Conservation (phyloP, 2,113 vertebrate species). For the Nyctereutes procyonoides region DNA sequence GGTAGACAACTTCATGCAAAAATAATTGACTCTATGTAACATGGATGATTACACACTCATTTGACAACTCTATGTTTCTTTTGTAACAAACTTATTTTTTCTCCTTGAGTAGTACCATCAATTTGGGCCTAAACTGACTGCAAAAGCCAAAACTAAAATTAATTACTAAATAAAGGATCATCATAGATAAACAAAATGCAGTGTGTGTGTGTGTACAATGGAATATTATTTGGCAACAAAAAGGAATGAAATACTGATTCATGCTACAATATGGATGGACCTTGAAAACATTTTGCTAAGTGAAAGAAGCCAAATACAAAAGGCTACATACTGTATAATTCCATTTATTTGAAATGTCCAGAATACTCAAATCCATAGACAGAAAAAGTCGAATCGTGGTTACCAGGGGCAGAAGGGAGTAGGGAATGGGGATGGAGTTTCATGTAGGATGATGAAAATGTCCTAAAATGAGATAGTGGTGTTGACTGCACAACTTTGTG, state of each 20-base stretch:
- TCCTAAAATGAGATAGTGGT: not conserved
- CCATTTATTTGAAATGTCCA: not conserved
- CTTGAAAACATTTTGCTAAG: not conserved
- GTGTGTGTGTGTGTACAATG: not conserved
- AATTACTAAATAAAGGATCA: not conserved
- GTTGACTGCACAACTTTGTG: not conserved
- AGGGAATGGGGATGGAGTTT: not conserved
- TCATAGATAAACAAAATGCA: not conserved
- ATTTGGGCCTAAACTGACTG: not conserved
- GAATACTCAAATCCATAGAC: not conserved
- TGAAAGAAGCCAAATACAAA: not conserved
- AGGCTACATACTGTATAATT: not conserved
- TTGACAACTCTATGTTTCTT: not conserved
- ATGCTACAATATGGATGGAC: not conserved
- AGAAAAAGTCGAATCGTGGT: not conserved
- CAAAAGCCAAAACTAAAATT: not conserved
- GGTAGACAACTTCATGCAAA: not conserved
- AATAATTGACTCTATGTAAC: not conserved
- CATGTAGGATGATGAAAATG: not conserved
- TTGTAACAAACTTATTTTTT: not conserved
- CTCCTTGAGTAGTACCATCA: not conserved
- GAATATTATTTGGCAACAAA: slow-evolving; percentile 16
- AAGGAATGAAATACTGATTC: not conserved
- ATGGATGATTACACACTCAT: not conserved
- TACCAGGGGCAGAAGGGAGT: not conserved